Percentiles rank a stretch among this genome's conserved stretches.
These are phyloP conservation scores for mouse (Mus musculus) DNA, from an alignment of 2,113 vertebrate species.

Conservation along the genomic window GRCm39 chr5:31907501-31908000, in stretches of 20 bases:
- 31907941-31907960: constrained; percentile 81
- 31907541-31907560: not conserved
- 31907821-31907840: constrained; percentile 77
- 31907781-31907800: constrained; percentile 70
- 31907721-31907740: not conserved
- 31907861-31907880: constrained; percentile 83
- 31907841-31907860: constrained; percentile 78
- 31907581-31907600: constrained; percentile 6
- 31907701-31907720: not conserved
- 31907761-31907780: constrained; percentile 69
- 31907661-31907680: not conserved
- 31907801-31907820: constrained; percentile 74
- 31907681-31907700: not conserved
- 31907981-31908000: constrained; percentile 66
- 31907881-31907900: constrained; percentile 80
- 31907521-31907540: not conserved
- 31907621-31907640: not conserved
- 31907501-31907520: constrained; percentile 35
- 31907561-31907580: not conserved
- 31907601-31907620: not conserved
- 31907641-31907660: not conserved
- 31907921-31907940: constrained; percentile 77
- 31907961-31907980: constrained; percentile 72
- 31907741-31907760: constrained; percentile 27
- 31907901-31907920: constrained; percentile 79